Base-by-base conservation (phyloP, 2,797 vertebrate genomes). In the Helostoma temminkii region DNA sequence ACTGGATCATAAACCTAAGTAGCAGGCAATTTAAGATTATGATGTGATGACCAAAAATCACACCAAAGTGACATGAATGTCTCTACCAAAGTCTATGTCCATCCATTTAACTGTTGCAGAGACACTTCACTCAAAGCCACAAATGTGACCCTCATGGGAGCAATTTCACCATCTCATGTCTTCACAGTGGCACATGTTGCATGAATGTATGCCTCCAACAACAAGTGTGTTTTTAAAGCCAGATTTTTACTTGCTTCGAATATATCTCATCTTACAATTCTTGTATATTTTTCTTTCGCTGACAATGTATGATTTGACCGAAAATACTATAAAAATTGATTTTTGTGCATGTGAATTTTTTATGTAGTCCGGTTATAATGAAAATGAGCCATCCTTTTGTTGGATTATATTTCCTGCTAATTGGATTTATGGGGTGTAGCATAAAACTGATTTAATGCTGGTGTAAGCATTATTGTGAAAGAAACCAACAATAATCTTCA, bases 211-310 rank as follows among this genome's bases (percentile, higher is more conserved):
- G n/a, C n/a, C n/a, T n/a, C n/a, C n/a, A n/a, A n/a, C n/a, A n/a
- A n/a, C n/a, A n/a, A n/a, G n/a, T n/a, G n/a, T n/a, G n/a, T n/a
- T n/a, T n/a, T n/a, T n/a, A n/a, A n/a, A n/a, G n/a, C n/a, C n/a
- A n/a, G n/a, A n/a, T n/a, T n/a, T n/a, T n/a, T n/a, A n/a, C n/a
- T n/a, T n/a, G n/a, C n/a, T n/a, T n/a, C n/a, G n/a, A n/a, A n/a
- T n/a, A 67, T 69, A 28, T 49, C 9, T 72, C 60, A 43, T 42
- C 37, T 36, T 76, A 69, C 57, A 46, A 64, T 78, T 24, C 21
- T 30, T 26, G 10, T 30, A 5, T 61, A 16, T 52, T 68, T 66
- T 45, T 8, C 15, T 41, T 32, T 18, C 66, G 30, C 19, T 25
- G 37, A 58, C n/a, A 36, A 18, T 28, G n/a, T 50, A 28, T 26